These are phyloP conservation scores for Orchesellides sinensis DNA, from an alignment of 2,888 invertebrate genomes.

Conservation along the genomic window DNA sequence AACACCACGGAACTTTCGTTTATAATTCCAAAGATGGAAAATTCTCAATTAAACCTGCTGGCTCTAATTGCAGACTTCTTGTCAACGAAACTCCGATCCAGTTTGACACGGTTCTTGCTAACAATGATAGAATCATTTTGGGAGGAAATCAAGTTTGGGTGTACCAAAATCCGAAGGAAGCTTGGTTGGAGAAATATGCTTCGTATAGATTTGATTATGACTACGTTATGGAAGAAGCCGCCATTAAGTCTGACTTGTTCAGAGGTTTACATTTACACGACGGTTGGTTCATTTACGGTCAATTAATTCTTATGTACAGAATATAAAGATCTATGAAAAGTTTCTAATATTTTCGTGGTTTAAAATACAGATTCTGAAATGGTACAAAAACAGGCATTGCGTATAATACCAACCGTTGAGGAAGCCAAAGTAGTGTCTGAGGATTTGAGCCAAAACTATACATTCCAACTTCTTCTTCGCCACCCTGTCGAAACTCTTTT, in stretches of 20 bases:
- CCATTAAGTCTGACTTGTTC: constrained; percentile 72
- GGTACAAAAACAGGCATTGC: constrained; percentile 11
- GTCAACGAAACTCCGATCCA: constrained; percentile 79
- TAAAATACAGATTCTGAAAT: not conserved
- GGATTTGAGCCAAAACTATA: constrained; percentile 47
- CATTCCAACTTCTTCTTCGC: constrained; percentile 41
- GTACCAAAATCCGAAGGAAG: constrained; percentile 78
- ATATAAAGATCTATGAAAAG: no score
- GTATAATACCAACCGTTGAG: constrained; percentile 33
- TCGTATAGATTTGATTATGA: constrained; percentile 78
- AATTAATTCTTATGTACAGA: no score
- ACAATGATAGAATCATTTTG: constrained; percentile 80
- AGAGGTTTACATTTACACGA: not conserved
- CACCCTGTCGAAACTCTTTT: constrained; percentile 36
- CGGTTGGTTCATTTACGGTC: not conserved
- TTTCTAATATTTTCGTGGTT: no score
- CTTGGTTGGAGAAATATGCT: constrained; percentile 75
- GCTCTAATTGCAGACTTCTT: constrained; percentile 77
- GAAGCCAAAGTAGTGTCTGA: constrained; percentile 48
- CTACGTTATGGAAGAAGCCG: constrained; percentile 80
- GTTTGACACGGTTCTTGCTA: constrained; percentile 77
- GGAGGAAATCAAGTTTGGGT: constrained; percentile 80
- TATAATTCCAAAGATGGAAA: constrained; percentile 75
- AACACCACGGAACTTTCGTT: constrained; percentile 78
- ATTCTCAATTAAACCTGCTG: constrained; percentile 76